These are phyloP conservation scores for Nettapus auritus DNA, from an alignment of 2,113 vertebrate species.

Conservation along the genomic window DNA sequence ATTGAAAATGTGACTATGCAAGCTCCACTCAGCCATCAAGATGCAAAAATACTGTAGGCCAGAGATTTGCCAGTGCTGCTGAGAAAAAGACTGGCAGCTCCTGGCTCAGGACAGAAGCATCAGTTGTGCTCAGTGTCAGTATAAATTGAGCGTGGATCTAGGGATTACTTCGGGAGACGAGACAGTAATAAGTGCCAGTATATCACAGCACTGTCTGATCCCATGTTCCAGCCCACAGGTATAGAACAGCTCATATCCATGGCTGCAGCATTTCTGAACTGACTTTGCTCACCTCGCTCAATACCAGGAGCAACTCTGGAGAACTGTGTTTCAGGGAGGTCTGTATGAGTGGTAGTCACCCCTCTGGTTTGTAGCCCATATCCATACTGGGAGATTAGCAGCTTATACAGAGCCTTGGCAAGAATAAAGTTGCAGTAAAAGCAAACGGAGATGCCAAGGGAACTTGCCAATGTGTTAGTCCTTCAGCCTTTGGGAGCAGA, in stretches of 20 bases:
- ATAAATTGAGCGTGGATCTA: not conserved
- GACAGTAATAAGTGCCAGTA: not conserved
- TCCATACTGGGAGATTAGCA: not conserved
- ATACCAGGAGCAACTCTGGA: accelerated
- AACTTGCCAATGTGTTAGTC: not conserved
- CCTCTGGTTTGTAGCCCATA: not conserved
- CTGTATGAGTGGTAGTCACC: not conserved
- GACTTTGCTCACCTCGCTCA: not conserved
- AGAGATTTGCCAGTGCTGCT: not conserved
- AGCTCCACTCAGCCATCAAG: not conserved
- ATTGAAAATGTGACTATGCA: slow-evolving; percentile 46
- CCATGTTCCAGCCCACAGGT: not conserved
- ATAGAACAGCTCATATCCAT: not conserved
- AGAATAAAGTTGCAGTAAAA: not conserved
- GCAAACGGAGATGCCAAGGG: not conserved
- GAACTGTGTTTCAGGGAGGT: not conserved
- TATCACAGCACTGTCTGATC: not conserved
- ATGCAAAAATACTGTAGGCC: not conserved
- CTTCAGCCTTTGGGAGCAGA: not conserved
- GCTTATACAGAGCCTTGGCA: not conserved
- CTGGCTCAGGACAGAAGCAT: not conserved
- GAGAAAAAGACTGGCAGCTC: not conserved
- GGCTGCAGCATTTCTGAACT: not conserved
- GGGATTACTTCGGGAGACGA: not conserved
- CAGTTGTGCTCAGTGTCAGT: not conserved